phyloP scores from a whole-genome alignment of 37 sponge, comb jelly and placozoan species.

The Eunapius fragilis region DNA sequence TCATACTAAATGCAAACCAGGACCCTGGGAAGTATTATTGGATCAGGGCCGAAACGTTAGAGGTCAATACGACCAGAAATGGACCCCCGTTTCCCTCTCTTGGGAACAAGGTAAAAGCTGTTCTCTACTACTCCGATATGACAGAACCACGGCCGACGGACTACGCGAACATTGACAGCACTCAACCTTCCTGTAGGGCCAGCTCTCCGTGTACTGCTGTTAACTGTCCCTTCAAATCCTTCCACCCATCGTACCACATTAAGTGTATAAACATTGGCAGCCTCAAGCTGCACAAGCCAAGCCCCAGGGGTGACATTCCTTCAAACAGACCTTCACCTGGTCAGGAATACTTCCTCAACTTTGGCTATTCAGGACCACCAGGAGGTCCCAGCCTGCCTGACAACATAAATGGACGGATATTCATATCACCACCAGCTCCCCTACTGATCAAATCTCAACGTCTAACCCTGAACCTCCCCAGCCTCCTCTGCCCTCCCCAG shows the following conservation, averaged over 20 bases:
- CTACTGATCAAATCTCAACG: not conserved
- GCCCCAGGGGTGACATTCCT: slow-evolving; percentile 22
- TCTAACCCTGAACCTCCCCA: not conserved
- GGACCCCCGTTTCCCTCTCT: slow-evolving; percentile 37
- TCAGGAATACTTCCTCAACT: slow-evolving; percentile 35
- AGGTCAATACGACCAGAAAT: slow-evolving; percentile 13
- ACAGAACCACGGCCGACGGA: slow-evolving; percentile 4
- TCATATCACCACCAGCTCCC: not conserved
- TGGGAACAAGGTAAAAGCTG: slow-evolving; percentile 52
- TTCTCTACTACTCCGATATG: slow-evolving; percentile 58
- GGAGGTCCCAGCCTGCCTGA: slow-evolving; percentile 3
- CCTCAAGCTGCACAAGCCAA: slow-evolving; percentile 12
- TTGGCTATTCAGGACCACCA: slow-evolving; percentile 40
- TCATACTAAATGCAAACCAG: slow-evolving; percentile 54
- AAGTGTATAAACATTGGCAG: slow-evolving; percentile 35
- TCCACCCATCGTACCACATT: slow-evolving; percentile 27
- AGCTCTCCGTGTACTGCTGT: slow-evolving; percentile 36
- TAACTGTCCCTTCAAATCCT: slow-evolving; percentile 67
- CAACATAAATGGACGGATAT: slow-evolving; percentile 6
- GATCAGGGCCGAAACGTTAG: slow-evolving; percentile 79
- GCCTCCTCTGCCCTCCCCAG: not conserved
- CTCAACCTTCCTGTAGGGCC: slow-evolving; percentile 3
- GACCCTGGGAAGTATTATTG: slow-evolving; percentile 31
- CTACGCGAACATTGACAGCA: not conserved
- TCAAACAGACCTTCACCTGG: not conserved